These are phyloP conservation scores for Papilio dardanus DNA, from an alignment of 1,140 invertebrate genomes.

Conservation along the genomic window DNA sequence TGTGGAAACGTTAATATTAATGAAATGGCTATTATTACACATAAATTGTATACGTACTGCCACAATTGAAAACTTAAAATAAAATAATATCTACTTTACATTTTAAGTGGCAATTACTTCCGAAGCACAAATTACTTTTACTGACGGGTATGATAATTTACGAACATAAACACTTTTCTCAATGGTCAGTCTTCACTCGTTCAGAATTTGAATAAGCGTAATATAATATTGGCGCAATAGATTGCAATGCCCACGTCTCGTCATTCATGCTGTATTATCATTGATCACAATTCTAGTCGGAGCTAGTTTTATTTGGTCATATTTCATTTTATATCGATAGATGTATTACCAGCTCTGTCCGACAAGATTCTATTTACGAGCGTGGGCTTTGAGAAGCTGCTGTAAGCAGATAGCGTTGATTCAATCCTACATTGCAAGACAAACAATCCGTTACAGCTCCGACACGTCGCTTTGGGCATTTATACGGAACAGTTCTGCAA, in stretches of 20 bases:
- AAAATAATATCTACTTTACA: not conserved
- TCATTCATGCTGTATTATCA: constrained; percentile 53
- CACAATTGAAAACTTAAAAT: not conserved
- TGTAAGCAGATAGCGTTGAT: constrained; percentile 55
- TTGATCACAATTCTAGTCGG: constrained; percentile 62
- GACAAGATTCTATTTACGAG: constrained; percentile 69
- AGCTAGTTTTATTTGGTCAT: constrained; percentile 59
- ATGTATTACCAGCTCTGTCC: constrained; percentile 61
- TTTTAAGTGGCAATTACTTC: not conserved
- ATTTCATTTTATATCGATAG: constrained; percentile 68
- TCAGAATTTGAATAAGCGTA: constrained; percentile 38
- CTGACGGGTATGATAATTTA: not conserved
- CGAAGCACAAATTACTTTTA: not conserved
- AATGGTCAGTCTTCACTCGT: constrained; percentile 1
- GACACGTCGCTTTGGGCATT: constrained; percentile 36
- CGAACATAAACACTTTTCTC: not conserved
- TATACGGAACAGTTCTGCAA: constrained; percentile 37
- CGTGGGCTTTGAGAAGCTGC: constrained; percentile 55
- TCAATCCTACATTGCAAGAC: constrained; percentile 52
- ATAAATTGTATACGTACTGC: not conserved
- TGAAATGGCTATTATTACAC: not conserved
- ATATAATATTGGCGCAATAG: constrained; percentile 30
- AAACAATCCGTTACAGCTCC: constrained; percentile 46
- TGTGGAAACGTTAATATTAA: not conserved
- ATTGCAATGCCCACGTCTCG: constrained; percentile 33